phyloP scores from a whole-genome alignment of 1,140 invertebrate genomes.

The Samia ricini region DNA sequence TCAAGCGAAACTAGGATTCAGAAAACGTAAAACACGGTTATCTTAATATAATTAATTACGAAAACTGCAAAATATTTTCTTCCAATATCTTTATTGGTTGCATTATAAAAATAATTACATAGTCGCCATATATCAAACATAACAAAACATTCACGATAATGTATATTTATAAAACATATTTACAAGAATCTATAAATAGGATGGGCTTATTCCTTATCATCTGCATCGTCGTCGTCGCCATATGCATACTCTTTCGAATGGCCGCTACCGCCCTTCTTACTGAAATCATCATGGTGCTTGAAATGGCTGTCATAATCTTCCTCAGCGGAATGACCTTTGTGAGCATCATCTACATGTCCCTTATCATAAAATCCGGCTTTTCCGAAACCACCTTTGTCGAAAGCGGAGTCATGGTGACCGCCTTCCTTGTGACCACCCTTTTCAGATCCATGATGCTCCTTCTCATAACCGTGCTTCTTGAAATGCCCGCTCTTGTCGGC shows the following conservation, averaged over 20 bases:
- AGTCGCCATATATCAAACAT: conserved; percentile 59
- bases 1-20: background rate
- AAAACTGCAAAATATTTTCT: background rate
- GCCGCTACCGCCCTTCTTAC: conserved; percentile 49
- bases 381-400: conserved; percentile 69
- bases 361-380: conserved; percentile 76
- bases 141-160: conserved; percentile 54
- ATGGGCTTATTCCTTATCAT: conserved; percentile 22
- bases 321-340: conserved; percentile 66
- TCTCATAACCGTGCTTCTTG: conserved; percentile 78
- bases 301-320: conserved; percentile 57
- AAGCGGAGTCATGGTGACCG: conserved; percentile 72
- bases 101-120: conserved; percentile 58
- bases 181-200: conserved; percentile 28
- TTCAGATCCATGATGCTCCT: conserved; percentile 73
- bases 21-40: background rate
- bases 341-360: conserved; percentile 65
- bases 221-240: conserved; percentile 43
- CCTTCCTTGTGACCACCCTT: conserved; percentile 79
- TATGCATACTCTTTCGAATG: conserved; percentile 54
- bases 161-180: conserved; percentile 43
- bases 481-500: conserved; percentile 81
- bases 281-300: conserved; percentile 44
- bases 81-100: conserved; percentile 32
- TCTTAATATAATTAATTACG: background rate